Percentiles rank a stretch among this genome's conserved stretches.
Conservation (phyloP, 2,797 vertebrate genomes). For the Pipistrellus pygmaeus region DNA sequence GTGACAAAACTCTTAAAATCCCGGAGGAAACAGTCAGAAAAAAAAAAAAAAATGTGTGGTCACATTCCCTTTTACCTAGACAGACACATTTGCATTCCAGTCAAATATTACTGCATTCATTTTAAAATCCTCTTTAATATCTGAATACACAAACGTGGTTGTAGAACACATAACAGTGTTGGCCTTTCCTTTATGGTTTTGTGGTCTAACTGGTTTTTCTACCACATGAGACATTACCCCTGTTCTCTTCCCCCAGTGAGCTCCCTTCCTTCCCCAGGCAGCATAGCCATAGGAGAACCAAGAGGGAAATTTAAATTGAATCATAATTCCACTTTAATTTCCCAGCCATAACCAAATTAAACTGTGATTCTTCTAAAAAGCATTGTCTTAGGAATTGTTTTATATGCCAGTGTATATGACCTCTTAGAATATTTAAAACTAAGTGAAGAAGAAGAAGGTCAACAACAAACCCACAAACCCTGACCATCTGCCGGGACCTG, state of each 20-base stretch:
- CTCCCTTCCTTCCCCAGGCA: not conserved
- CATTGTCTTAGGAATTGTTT: not conserved
- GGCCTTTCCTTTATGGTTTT: not conserved
- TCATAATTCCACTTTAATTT: slow-evolving; percentile 2
- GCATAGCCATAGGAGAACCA: not conserved
- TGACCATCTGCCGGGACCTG: not conserved
- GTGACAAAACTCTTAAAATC: not conserved
- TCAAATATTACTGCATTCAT: not conserved
- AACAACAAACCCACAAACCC: not conserved
- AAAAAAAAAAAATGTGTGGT: not conserved
- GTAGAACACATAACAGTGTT: not conserved
- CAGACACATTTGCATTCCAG: not conserved
- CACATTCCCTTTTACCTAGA: not conserved
- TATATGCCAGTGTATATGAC: not conserved
- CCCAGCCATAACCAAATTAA: not conserved
- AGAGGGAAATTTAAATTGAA: slow-evolving; percentile 20
- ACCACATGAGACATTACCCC: not conserved
- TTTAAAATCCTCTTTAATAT: slow-evolving; percentile 12
- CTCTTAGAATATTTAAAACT: not conserved
- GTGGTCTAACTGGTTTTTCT: not conserved
- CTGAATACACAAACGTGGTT: not conserved
- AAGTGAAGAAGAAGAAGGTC: not conserved
- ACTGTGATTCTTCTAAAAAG: not conserved
- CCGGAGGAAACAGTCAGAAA: not conserved
- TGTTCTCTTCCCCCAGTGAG: not conserved